These are phyloP conservation scores for Nyleta sp. DNA, from an alignment of 2,888 invertebrate genomes.

Conservation along the genomic window DNA sequence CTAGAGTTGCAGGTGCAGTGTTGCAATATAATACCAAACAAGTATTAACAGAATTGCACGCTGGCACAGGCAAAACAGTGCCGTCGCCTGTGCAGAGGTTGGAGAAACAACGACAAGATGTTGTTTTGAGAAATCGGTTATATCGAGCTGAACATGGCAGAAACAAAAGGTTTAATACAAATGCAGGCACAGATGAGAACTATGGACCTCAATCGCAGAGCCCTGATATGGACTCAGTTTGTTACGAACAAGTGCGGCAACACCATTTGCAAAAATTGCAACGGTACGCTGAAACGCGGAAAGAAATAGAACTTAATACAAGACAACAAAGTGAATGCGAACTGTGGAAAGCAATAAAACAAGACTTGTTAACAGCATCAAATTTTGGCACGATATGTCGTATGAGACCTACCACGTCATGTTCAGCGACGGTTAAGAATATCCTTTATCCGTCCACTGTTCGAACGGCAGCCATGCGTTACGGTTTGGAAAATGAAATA, in stretches of 20 bases:
- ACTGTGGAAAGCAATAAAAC: background rate
- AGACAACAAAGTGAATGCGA: background rate
- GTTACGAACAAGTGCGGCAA: background rate
- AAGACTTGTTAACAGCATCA: constrained; percentile 44
- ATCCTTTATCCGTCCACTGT: constrained; percentile 35
- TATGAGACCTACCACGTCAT: constrained; percentile 36
- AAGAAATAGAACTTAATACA: background rate
- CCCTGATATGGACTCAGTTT: background rate
- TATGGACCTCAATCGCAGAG: background rate
- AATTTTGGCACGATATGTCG: constrained; percentile 44
- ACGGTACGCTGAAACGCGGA: background rate
- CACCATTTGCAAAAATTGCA: background rate
- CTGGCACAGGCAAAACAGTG: background rate
- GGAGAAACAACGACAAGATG: background rate
- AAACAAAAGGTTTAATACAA: background rate
- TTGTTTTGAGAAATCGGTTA: background rate
- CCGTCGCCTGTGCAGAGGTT: background rate
- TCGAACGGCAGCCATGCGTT: background rate
- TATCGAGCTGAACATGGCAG: background rate
- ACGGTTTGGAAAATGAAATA: constrained; percentile 56
- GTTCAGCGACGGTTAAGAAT: constrained; percentile 30
- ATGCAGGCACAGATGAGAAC: background rate
- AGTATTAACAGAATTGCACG: background rate
- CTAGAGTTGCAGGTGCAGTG: background rate
- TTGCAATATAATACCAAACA: background rate